Evolutionary conservation across 1,140 invertebrate species (phyloP).

Genomic region (Ceratina calcarata): DNA sequence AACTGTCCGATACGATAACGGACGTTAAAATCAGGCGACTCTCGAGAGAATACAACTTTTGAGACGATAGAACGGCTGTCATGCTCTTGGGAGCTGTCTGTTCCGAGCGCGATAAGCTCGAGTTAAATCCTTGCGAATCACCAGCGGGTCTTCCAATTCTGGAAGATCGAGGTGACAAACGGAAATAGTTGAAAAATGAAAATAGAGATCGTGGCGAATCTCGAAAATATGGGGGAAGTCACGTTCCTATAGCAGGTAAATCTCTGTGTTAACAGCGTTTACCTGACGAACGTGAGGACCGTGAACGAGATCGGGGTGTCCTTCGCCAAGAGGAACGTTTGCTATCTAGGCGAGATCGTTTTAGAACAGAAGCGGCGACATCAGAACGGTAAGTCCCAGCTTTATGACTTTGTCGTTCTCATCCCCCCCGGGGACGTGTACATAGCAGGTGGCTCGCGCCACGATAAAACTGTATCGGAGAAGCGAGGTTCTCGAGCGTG

Average conservation of each 20-base stretch:
- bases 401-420: slow-evolving; percentile 19
- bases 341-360: slow-evolving; percentile 73
- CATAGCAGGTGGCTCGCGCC: slow-evolving; percentile 46
- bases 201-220: no score
- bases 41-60: not conserved
- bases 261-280: slow-evolving; percentile 58
- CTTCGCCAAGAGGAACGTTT: slow-evolving; percentile 58
- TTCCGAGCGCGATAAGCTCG: not conserved
- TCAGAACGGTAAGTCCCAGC: slow-evolving; percentile 48
- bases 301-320: slow-evolving; percentile 74
- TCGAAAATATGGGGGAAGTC: no score
- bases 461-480: slow-evolving; percentile 46
- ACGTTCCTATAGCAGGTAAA: no score
- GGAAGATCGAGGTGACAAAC: no score
- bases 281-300: slow-evolving; percentile 66
- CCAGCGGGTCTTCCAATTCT: no score
- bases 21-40: not conserved
- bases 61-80: not conserved
- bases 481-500: slow-evolving; percentile 32
- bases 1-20: not conserved
- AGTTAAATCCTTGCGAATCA: not conserved
- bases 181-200: no score
- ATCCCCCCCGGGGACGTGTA: slow-evolving; percentile 34
- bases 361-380: slow-evolving; percentile 56
- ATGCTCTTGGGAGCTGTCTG: not conserved